Percentiles rank a stretch among this genome's conserved stretches.
phyloP scores from a whole-genome alignment of 2,113 vertebrate species.

The Puntigrus tetrazona region DNA sequence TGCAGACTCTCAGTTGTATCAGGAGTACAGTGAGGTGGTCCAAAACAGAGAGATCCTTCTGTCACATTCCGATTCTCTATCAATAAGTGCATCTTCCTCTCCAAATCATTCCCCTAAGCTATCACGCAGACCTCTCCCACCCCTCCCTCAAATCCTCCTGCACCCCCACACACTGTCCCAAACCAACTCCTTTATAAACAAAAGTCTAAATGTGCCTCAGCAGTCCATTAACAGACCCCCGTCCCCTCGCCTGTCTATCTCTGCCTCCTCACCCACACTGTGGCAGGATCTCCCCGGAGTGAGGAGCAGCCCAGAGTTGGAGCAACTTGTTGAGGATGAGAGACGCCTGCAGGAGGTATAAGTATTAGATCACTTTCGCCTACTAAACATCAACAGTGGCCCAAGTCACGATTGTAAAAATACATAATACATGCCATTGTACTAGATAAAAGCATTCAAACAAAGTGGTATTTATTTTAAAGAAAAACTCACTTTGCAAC shows the following conservation, averaged over 20 bases:
- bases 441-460: background rate
- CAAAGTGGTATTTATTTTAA: background rate
- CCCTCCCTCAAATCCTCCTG: constrained; percentile 55
- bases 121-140: constrained; percentile 80
- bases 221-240: constrained; percentile 64
- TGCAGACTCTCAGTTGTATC: constrained; percentile 87
- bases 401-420: background rate
- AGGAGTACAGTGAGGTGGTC: constrained; percentile 90
- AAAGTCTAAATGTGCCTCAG: constrained; percentile 73
- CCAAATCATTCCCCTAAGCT: constrained; percentile 77
- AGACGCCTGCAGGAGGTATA: constrained; percentile 92
- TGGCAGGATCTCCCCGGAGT: constrained; percentile 92
- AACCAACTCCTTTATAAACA: constrained; percentile 70
- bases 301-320: constrained; percentile 77
- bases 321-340: constrained; percentile 81
- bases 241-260: constrained; percentile 80
- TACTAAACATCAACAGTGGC: background rate
- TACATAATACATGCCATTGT: background rate
- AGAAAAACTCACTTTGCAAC: background rate
- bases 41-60: constrained; percentile 92
- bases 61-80: constrained; percentile 76
- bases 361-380: background rate
- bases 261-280: constrained; percentile 78
- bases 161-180: constrained; percentile 65
- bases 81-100: constrained; percentile 66